phyloP scores from a whole-genome alignment of 2,888 invertebrate genomes.

The Latrodectus hesperus region DNA sequence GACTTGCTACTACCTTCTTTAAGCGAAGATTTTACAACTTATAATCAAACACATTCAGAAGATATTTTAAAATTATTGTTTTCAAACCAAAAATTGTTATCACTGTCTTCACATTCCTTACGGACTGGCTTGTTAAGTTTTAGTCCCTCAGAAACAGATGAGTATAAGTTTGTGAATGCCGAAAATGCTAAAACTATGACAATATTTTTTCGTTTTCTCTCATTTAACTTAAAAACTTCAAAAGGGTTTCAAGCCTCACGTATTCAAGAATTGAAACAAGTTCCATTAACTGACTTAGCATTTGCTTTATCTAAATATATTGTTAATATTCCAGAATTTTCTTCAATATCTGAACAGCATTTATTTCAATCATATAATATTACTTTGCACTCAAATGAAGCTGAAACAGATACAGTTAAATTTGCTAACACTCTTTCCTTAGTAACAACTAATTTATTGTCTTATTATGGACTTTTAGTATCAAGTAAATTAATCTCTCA shows the following conservation, averaged over 20 bases:
- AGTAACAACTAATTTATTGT: slow-evolving; percentile 31
- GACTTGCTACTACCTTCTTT: slow-evolving; percentile 2
- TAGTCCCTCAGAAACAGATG: slow-evolving; percentile 13
- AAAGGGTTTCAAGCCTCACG: slow-evolving; percentile 16
- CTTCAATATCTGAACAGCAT: slow-evolving; percentile 23
- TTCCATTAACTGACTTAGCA: neutral
- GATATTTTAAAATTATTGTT: slow-evolving; percentile 17
- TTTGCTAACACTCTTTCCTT: slow-evolving; percentile 29
- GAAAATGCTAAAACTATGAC: slow-evolving; percentile 22
- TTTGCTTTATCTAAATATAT: slow-evolving; percentile 31
- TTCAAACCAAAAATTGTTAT: slow-evolving; percentile 22
- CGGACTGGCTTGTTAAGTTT: slow-evolving; percentile 6
- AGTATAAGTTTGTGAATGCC: slow-evolving; percentile 1
- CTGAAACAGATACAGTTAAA: slow-evolving; percentile 12
- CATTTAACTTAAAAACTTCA: slow-evolving; percentile 39
- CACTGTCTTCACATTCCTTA: slow-evolving; percentile 13
- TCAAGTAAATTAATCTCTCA: slow-evolving; percentile 33
- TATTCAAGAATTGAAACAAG: slow-evolving; percentile 14
- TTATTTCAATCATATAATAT: slow-evolving; percentile 28
- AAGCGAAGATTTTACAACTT: slow-evolving; percentile 4
- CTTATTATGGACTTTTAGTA: slow-evolving; percentile 24
- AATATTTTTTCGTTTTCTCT: slow-evolving; percentile 38
- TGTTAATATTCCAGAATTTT: slow-evolving; percentile 32
- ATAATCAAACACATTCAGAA: slow-evolving; percentile 2
- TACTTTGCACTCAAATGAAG: slow-evolving; percentile 7